Evolutionary conservation across 2,113 vertebrate genomes (phyloP), one percentile per base, ranked within the genome.

Genomic region (Mixornis gularis): DNA sequence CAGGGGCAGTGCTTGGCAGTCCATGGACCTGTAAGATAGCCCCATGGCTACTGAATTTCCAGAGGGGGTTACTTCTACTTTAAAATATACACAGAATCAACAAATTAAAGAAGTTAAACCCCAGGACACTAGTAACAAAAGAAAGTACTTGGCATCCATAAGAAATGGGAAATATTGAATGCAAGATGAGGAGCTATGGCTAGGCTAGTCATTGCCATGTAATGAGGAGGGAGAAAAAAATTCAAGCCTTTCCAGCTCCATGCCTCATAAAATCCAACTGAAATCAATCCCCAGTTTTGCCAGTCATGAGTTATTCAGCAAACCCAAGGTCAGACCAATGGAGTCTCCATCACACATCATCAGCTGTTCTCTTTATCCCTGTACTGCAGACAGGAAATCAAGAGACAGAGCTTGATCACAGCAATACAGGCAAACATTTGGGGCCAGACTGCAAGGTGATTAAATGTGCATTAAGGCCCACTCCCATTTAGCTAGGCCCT

Each of bases 401-500:
- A 87, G 74, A 91, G 91, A 56, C 70, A 85, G 78, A 63, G 46
- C 63, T 89, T 82, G 87, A 85, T 87, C 84, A 36, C 71, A 77
- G 81, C 66, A 92, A 51, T 79, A 55, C 1, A 92, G 77, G 78
- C 87, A 89, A 89, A 93, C 51, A 77, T 85, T 82, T 76, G 70
- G 91, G 66, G 38, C 70, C 70, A 85, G 87, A 49, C 78, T 81
- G 36, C 53, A 81, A 94, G 82, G 83, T 84, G 92, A 92, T 95
- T 94, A 95, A 90, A 34, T 92, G 80, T 90, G 86, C 84, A 93
- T 95, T 95, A 96, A 92, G 44, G 53, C 52, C 73, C 38, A 40
- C 53, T 94, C 64, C 51, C 4, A 1, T 92, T 85, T 82, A 94
- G 87, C 56, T 85, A 90, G 93, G 60, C 30, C 34, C 74, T 95